A percentile compares a stretch with the other conserved stretches of the same genome.
phyloP scores from a whole-genome alignment of 2,888 invertebrate species.

The Stenolophus ochropezus region DNA sequence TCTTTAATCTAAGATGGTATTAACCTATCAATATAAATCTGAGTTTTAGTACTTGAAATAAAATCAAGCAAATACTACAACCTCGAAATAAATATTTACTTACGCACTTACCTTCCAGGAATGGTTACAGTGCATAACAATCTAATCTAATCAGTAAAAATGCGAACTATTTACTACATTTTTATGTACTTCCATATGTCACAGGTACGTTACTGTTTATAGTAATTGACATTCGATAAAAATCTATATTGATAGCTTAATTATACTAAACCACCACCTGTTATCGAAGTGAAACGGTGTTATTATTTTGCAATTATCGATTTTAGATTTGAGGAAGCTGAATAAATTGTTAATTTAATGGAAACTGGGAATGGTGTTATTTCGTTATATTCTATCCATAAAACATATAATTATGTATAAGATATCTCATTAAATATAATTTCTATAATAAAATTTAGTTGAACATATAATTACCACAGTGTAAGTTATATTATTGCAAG shows the following conservation, averaged over 20 bases:
- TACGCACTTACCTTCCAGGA: background rate
- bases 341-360: background rate
- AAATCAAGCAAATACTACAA: background rate
- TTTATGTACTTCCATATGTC: background rate
- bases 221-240: background rate
- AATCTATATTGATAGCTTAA: background rate
- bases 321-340: conserved; percentile 19
- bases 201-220: background rate
- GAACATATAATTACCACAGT: background rate
- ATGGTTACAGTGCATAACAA: background rate
- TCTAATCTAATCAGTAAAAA: conserved; percentile 30
- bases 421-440: background rate
- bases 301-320: conserved; percentile 32
- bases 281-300: conserved; percentile 27
- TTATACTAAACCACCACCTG: background rate
- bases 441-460: background rate
- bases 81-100: background rate
- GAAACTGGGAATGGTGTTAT: background rate
- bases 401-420: background rate
- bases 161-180: conserved; percentile 3
- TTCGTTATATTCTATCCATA: background rate
- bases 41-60: background rate
- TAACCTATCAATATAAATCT: too few species aligned
- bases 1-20: too few species aligned
- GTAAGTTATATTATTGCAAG: background rate